A percentile compares a stretch with the other conserved stretches of the same genome.
These are phyloP conservation scores for Arrhopalites spinosus DNA, from an alignment of 2,888 invertebrate genomes.

Conservation along the genomic window DNA sequence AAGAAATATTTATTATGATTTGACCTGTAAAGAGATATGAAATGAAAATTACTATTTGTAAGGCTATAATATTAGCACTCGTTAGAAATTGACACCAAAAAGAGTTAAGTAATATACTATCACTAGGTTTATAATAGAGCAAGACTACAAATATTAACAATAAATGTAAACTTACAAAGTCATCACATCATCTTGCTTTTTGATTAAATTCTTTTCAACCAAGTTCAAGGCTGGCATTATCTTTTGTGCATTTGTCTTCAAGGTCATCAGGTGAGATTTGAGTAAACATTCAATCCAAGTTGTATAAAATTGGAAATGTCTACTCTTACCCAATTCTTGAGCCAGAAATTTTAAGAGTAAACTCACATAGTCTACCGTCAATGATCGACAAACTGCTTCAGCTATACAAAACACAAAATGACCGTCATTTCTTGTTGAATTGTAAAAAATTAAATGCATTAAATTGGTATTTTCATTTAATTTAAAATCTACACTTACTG, in stretches of 20 bases:
- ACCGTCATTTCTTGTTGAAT: not conserved
- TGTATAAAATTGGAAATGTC: constrained; percentile 87
- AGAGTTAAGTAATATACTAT: no score
- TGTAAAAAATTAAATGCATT: not conserved
- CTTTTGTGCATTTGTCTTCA: constrained; percentile 60
- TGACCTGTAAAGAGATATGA: constrained; percentile 7
- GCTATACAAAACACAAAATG: constrained; percentile 23
- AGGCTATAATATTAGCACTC: no score
- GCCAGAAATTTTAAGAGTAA: constrained; percentile 66
- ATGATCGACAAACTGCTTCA: constrained; percentile 33
- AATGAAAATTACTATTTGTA: no score
- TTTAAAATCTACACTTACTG: no score
- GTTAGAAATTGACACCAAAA: no score
- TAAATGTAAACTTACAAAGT: constrained; percentile 72
- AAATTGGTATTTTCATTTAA: no score
- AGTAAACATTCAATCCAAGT: constrained; percentile 76
- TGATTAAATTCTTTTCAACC: constrained; percentile 77
- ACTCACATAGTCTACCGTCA: constrained; percentile 25
- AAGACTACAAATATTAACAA: not conserved
- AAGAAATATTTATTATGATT: constrained; percentile 35
- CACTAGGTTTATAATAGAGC: not conserved
- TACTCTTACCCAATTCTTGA: constrained; percentile 73
- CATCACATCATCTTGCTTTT: constrained; percentile 77
- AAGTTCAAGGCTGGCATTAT: constrained; percentile 71
- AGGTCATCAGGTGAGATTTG: constrained; percentile 65